Evolutionary conservation across 1,140 invertebrate species (phyloP), one percentile per base, ranked within the genome.

Genomic region (Calycopis cecrops): DNA sequence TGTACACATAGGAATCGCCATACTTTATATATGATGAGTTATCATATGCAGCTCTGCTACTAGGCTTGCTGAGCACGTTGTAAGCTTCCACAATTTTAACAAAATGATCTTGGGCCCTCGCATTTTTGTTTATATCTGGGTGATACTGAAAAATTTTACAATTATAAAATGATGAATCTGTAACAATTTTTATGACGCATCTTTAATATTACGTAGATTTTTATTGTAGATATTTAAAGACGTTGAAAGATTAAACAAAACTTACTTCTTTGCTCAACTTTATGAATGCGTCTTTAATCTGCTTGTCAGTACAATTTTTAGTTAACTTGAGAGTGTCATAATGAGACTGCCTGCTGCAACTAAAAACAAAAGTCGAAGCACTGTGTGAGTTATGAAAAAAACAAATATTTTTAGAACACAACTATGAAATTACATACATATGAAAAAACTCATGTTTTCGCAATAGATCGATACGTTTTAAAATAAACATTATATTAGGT

Each of bases 41-140:
- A 57, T 93, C 92, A 79, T 93, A 93, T 14, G 82, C 74, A 1
- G 79, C 76, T 35, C 91, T 80, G n/a, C 70, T 80, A 6, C 85
- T 66, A 0, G 89, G 81, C 61, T 92, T 91, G 9, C 89, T 88
- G 8, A 93, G 74, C 0, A 91, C 84, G 55, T 85, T 88, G 64
- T 93, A 93, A 1, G 92, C 92, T 73, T 93, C 91, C 18, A 90
- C 90, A 40, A 93, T 88, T 48, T 80, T 81, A 0, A 92, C 87
- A 87, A 93, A 93, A 54, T 85, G 85, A 14, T 89, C 85, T 54
- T 89, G 88, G 47, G 83, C 85, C 16, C 66, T 69, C 10, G 73
- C 74, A 73, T 89, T 88, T 66, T 88, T 87, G 21, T 90, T 90
- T 37, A 88, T 88, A 71, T 93, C 92, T 42, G 92, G 92, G 75